phyloP scores from a whole-genome alignment of 2,113 vertebrate genomes.

The Sisor rabdophorus region DNA sequence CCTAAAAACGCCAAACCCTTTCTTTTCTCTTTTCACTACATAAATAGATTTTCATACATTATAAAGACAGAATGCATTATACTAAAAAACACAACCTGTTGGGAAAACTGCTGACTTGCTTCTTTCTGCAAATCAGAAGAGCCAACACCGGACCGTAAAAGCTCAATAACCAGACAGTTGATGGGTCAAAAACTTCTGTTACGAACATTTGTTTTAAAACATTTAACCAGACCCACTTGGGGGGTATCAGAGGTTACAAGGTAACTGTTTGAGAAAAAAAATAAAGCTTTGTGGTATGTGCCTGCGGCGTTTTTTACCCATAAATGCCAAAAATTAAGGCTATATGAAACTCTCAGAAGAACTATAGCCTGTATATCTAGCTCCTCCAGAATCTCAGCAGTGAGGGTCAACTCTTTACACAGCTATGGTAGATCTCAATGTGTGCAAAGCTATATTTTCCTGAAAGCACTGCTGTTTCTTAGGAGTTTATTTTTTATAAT shows the following conservation, averaged over 20 bases:
- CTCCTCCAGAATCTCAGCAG: background rate
- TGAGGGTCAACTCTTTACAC: slow-evolving; percentile 22
- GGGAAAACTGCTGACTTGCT: slow-evolving; percentile 45
- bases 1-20: background rate
- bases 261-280: slow-evolving; percentile 24
- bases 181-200: slow-evolving; percentile 36
- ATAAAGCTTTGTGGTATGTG: slow-evolving; percentile 20
- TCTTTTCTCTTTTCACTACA: background rate
- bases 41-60: slow-evolving; percentile 22
- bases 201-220: slow-evolving; percentile 33
- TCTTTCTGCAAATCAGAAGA: slow-evolving; percentile 43
- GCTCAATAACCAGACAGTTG: slow-evolving; percentile 25
- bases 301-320: background rate
- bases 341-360: slow-evolving; percentile 14
- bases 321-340: background rate
- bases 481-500: background rate
- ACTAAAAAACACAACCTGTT: slow-evolving; percentile 25
- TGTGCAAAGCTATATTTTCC: background rate
- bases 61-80: background rate
- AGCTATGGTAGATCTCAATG: background rate
- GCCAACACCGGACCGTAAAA: slow-evolving; percentile 24
- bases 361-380: background rate
- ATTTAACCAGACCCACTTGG: slow-evolving; percentile 24
- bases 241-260: slow-evolving; percentile 33
- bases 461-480: background rate